These are phyloP conservation scores for Nematopogon swammerdamellus DNA, from an alignment of 2,888 invertebrate species.

Conservation along the genomic window DNA sequence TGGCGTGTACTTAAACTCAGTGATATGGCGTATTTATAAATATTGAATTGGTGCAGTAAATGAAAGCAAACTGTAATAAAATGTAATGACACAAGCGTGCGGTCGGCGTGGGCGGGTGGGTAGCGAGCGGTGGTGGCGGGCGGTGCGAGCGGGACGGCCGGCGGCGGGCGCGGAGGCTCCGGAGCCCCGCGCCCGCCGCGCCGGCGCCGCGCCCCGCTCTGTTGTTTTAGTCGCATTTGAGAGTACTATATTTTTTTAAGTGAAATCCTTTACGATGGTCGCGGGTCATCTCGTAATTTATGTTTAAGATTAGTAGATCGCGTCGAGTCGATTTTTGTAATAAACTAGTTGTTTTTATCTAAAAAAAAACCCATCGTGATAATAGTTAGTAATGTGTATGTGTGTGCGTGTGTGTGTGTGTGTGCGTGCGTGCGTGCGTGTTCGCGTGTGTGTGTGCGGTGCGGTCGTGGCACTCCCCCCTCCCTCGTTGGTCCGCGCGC, in stretches of 20 bases:
- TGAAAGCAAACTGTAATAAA: too few species aligned
- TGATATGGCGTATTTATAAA: too few species aligned
- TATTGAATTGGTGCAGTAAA: too few species aligned
- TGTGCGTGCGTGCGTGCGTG: constrained; percentile 38
- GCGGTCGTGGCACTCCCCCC: constrained; percentile 49
- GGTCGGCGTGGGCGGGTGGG: background rate
- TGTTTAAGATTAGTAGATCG: constrained; percentile 51
- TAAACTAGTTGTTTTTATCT: constrained; percentile 38
- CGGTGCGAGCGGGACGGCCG: too few species aligned
- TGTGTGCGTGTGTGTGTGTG: constrained; percentile 31
- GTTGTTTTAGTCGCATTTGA: constrained; percentile 18
- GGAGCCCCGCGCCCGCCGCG: constrained; percentile 11
- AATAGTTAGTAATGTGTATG: constrained; percentile 50
- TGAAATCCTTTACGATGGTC: constrained; percentile 31
- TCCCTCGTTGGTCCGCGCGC: constrained; percentile 19
- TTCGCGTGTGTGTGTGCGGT: constrained; percentile 34
- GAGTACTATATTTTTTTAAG: constrained; percentile 23
- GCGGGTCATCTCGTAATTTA: constrained; percentile 42
- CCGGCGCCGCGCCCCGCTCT: constrained; percentile 21
- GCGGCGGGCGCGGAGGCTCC: background rate
- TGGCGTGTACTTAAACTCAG: too few species aligned
- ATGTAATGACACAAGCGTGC: too few species aligned
- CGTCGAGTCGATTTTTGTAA: constrained; percentile 39
- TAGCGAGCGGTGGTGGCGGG: background rate
- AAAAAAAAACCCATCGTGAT: constrained; percentile 50